A percentile compares a stretch with the other conserved stretches of the same genome.
These are phyloP conservation scores for Perccottus glenii DNA, from an alignment of 2,113 vertebrate genomes.

Conservation along the genomic window DNA sequence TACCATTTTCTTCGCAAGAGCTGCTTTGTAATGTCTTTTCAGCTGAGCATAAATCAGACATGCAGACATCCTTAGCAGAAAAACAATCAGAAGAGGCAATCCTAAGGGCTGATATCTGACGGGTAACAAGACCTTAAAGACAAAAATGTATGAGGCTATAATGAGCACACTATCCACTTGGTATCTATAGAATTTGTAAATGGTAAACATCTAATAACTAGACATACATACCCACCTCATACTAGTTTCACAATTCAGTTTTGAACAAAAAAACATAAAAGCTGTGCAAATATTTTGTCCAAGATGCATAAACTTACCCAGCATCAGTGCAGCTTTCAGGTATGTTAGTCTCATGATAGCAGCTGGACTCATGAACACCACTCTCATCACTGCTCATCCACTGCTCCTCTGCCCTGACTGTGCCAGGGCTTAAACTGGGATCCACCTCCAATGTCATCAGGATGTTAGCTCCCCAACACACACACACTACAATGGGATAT, in stretches of 20 bases:
- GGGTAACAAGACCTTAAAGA: slow-evolving; percentile 63
- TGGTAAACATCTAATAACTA: no score
- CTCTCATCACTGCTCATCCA: slow-evolving; percentile 33
- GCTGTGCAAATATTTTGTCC: background rate
- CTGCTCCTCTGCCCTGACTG: slow-evolving; percentile 14
- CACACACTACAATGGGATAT: no score
- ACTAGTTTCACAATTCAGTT: background rate
- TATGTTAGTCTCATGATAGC: slow-evolving; percentile 41
- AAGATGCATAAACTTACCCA: slow-evolving; percentile 59
- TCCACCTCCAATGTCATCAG: slow-evolving; percentile 44
- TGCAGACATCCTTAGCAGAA: slow-evolving; percentile 52
- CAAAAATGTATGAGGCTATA: background rate
- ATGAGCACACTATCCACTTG: background rate
- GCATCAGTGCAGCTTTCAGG: slow-evolving; percentile 33
- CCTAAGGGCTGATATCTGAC: slow-evolving; percentile 44
- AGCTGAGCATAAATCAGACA: slow-evolving; percentile 66
- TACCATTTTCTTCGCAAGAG: slow-evolving; percentile 60
- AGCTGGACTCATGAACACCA: slow-evolving; percentile 21
- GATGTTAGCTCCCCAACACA: slow-evolving; percentile 7
- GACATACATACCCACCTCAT: no score
- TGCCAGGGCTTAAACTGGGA: slow-evolving; percentile 20
- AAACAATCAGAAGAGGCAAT: slow-evolving; percentile 51
- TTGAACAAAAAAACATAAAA: background rate
- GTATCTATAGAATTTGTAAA: no score
- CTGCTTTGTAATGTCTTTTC: slow-evolving; percentile 25